phyloP scores from a whole-genome alignment of 2,113 vertebrate genomes.

The Petrocephalus zakoni region DNA sequence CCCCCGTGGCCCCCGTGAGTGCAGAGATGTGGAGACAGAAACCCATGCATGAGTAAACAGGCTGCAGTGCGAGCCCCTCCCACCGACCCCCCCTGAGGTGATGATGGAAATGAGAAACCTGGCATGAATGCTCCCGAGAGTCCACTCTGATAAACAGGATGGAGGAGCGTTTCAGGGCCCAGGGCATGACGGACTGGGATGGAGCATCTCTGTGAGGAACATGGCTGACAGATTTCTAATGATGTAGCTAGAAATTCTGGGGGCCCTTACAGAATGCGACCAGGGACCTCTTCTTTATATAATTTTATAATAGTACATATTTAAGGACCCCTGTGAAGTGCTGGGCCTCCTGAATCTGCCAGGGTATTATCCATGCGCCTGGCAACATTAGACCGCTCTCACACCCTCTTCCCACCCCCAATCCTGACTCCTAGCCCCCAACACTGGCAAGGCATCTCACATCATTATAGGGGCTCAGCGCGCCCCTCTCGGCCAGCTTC shows the following conservation, averaged over 20 bases:
- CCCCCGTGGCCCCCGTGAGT: not conserved
- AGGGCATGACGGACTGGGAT: not conserved
- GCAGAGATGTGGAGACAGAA: not conserved
- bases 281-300: not conserved
- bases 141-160: constrained; percentile 3
- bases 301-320: not conserved
- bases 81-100: constrained; percentile 22
- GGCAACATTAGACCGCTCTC: not conserved
- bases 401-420: not conserved
- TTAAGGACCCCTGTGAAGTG: not conserved
- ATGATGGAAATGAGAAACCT: constrained; percentile 43
- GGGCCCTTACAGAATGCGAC: not conserved
- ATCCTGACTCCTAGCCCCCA: not conserved
- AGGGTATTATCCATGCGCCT: not conserved
- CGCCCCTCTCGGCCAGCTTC: not conserved
- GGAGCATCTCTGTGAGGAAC: not conserved
- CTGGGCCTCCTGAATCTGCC: not conserved
- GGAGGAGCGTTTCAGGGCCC: not conserved
- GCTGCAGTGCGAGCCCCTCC: not conserved
- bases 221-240: not conserved
- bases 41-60: constrained; percentile 31
- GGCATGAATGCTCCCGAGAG: not conserved
- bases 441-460: not conserved
- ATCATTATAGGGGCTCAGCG: not conserved
- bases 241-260: not conserved